These are phyloP conservation scores for Centropus unirufus DNA, from an alignment of 2,113 vertebrate genomes.

Conservation along the genomic window DNA sequence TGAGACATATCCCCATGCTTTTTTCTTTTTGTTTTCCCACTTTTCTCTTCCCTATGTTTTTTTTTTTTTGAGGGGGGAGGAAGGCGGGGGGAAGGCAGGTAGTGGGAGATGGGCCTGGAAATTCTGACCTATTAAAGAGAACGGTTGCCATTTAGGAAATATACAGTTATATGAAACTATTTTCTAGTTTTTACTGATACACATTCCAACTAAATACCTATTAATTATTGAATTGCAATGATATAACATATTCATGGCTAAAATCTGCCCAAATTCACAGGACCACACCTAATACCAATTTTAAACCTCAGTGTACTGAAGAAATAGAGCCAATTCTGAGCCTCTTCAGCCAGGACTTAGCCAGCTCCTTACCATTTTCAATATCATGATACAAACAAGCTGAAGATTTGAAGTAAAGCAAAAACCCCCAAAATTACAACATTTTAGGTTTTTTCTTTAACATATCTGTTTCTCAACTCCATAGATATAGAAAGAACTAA, in stretches of 20 bases:
- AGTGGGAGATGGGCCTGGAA: neutral
- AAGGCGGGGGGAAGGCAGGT: too few relatives aligned
- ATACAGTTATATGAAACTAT: neutral
- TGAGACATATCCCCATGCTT: neutral
- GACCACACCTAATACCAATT: neutral
- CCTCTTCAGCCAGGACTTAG: neutral
- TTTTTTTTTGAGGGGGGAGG: accelerated
- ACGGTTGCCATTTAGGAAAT: neutral
- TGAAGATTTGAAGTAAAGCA: neutral
- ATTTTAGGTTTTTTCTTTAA: neutral
- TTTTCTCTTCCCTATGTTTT: neutral
- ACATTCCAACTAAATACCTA: neutral
- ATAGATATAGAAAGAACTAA: neutral
- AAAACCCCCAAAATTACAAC: neutral
- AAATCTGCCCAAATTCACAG: neutral
- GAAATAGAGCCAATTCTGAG: neutral
- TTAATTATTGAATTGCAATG: neutral
- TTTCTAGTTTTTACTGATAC: neutral
- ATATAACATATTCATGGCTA: neutral
- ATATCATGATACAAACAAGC: neutral
- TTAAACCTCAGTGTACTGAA: neutral
- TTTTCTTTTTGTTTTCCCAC: accelerated
- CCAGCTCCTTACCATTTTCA: neutral
- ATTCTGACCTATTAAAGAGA: neutral
- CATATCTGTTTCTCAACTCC: neutral